Evolutionary conservation across 2,113 vertebrate species (phyloP), one percentile per base, ranked within the genome.

Genomic region (Anguilla japonica): DNA sequence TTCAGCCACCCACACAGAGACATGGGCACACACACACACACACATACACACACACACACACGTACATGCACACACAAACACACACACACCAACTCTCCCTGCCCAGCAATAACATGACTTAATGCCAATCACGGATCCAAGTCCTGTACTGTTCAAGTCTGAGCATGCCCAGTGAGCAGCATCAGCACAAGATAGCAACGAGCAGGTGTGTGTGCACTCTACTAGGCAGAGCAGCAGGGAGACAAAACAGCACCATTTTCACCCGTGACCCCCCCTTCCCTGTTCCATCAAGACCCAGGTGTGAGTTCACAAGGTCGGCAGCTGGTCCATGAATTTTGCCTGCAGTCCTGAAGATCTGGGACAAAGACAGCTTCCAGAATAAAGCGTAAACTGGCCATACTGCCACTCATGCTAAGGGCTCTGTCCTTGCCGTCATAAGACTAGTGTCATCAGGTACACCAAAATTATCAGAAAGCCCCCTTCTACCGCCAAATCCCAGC

Each of bases 1-100:
- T 67, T 67, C 18, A 67, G 26, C 60, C 60, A 26, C 60, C 60
- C 18, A 67, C 8, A 85, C 56, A 87, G 80, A 81, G 81, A 80
- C 81, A 86, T 86, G 87, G 43, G 60, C 89, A 89, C 75, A 88
- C 85, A 81, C 39, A 15, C 34, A 43, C 79, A 81, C 79, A 83
- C 82, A 83, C 79, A 41, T 15, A 5, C 6, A 60, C 6, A 14
- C 34, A 34, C 34, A 34, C 34, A 34, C 34, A 34, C 34, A 34
- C 34, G 79, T 81, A 80, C 81, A 86, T 86, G 87, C 89, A 89
- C 75, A 88, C 85, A 81, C 39, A 15, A 7, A 43, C 79, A 81
- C 79, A 83, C 82, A 83, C 79, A 41, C 39, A 5, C 6, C 5
- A 5, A 14, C 11, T 75, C 18, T 6, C 22, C 60, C 60, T 67